Percentiles rank a stretch among this genome's conserved stretches.
These are phyloP conservation scores for Orientallactaga bullata DNA, from an alignment of 2,113 vertebrate genomes.

Conservation along the genomic window DNA sequence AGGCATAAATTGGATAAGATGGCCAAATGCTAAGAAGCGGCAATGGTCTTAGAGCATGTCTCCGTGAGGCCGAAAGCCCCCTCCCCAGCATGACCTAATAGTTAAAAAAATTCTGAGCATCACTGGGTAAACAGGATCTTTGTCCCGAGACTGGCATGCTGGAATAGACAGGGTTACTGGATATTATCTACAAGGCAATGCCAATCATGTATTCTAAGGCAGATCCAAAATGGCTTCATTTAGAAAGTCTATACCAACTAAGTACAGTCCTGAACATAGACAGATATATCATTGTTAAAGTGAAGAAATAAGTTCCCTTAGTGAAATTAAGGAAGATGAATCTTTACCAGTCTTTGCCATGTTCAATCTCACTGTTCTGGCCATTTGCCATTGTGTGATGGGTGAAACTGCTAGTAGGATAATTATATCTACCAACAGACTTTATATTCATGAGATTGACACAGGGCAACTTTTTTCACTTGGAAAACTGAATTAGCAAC, in stretches of 20 bases:
- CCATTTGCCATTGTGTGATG: constrained; percentile 46
- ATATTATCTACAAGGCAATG: constrained; percentile 28
- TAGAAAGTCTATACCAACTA: constrained; percentile 2
- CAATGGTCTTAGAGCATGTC: background rate
- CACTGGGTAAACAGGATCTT: background rate
- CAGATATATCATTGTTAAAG: constrained; percentile 37
- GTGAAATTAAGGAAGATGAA: constrained; percentile 54
- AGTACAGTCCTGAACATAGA: background rate
- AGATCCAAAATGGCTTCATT: constrained; percentile 39
- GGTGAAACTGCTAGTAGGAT: constrained; percentile 52
- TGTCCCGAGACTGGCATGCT: background rate
- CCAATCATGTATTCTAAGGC: constrained; percentile 31
- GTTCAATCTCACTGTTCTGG: constrained; percentile 31
- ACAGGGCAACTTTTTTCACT: constrained; percentile 57
- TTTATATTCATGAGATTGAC: constrained; percentile 37
- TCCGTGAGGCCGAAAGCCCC: background rate
- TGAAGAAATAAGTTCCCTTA: constrained; percentile 29
- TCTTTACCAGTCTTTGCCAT: constrained; percentile 14
- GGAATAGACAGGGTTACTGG: background rate
- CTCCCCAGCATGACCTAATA: background rate
- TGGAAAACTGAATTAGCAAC: constrained; percentile 66
- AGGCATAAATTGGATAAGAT: constrained; percentile 6
- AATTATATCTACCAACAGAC: constrained; percentile 37
- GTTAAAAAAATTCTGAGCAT: background rate
- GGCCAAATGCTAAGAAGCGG: constrained; percentile 10